Percentiles rank a stretch among this genome's conserved stretches.
phyloP scores from a whole-genome alignment of 2,113 vertebrate genomes.

The Ptyas mucosa region DNA sequence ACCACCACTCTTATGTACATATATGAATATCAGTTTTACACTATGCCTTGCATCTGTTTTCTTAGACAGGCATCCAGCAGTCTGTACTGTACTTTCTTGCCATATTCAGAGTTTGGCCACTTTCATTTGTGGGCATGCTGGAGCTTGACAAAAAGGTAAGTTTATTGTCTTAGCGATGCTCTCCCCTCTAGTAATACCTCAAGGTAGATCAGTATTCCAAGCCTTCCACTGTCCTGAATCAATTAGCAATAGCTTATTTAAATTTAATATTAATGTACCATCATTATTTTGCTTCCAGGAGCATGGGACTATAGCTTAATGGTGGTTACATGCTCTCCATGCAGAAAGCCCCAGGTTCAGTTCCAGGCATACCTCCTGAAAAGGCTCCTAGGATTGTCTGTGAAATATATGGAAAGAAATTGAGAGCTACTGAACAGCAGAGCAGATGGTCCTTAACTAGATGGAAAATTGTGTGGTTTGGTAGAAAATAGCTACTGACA shows the following conservation, averaged over 20 bases:
- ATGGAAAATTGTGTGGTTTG: neutral
- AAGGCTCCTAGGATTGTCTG: neutral
- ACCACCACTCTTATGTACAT: too few species aligned
- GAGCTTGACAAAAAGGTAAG: slow-evolving; percentile 89
- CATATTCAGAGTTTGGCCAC: slow-evolving; percentile 85
- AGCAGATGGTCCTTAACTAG: neutral
- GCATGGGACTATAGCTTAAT: neutral
- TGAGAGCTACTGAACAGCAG: neutral
- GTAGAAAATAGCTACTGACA: neutral
- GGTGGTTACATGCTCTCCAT: neutral
- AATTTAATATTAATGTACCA: neutral
- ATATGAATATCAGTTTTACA: neutral
- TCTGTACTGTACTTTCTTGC: slow-evolving; percentile 82
- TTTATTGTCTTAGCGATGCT: slow-evolving; percentile 30
- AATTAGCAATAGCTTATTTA: neutral
- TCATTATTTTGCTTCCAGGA: neutral
- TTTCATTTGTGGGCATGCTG: slow-evolving; percentile 84
- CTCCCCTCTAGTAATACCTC: slow-evolving; percentile 24
- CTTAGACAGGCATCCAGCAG: slow-evolving; percentile 79
- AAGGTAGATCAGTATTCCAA: neutral
- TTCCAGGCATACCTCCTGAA: neutral
- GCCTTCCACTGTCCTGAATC: neutral
- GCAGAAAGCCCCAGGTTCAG: neutral
- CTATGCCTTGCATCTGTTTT: slow-evolving; percentile 45
- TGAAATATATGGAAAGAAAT: neutral